Evolutionary conservation across 2,888 invertebrate species (phyloP), one percentile per base, ranked within the genome.

Genomic region (Hypomecis atomaria): DNA sequence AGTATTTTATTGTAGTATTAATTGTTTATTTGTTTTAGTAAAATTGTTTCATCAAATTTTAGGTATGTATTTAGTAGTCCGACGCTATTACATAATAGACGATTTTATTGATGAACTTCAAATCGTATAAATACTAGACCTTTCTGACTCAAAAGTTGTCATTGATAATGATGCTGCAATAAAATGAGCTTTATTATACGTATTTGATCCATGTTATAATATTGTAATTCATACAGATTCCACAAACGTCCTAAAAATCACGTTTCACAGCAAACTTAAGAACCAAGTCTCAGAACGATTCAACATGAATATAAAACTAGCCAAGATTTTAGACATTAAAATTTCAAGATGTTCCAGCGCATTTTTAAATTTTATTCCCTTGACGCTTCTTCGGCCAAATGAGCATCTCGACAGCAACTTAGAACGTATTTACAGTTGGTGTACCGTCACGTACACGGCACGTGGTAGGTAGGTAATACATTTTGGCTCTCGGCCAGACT

Each of bases 401-500:
- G 69, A 69, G 58, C 62, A 61, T 62, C 63, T 69, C 48, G 62
- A 50, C 55, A 57, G 63, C 52, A 74, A 73, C 75, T 72, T 62
- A 71, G 68, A 70, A 57, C 61, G 61, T 71, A 72, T 74, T 71
- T 72, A 75, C 72, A 72, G 72, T 66, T 60, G 48, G 65, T 70
- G 73, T 76, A 72, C 71, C 73, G 67, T 73, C 77, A 77, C 74
- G 77, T 78, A 67, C 65, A 71, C 63, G 67, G 62, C 59, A 72
- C 75, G 72, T 77, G 73, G 75, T 70, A 70, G 70, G 70, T 72
- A 73, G 70, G 77, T 79, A 79, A 78, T 77, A 77, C 77, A 73
- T 78, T 77, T 77, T 81, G 82, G 82, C 81, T 37, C 40, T 11
- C 7, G 52, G 81, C 82, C 82, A 82, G 77, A 69, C 69, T 73